These are phyloP conservation scores for Origma solitaria DNA, from an alignment of 2,113 vertebrate genomes.

Conservation along the genomic window DNA sequence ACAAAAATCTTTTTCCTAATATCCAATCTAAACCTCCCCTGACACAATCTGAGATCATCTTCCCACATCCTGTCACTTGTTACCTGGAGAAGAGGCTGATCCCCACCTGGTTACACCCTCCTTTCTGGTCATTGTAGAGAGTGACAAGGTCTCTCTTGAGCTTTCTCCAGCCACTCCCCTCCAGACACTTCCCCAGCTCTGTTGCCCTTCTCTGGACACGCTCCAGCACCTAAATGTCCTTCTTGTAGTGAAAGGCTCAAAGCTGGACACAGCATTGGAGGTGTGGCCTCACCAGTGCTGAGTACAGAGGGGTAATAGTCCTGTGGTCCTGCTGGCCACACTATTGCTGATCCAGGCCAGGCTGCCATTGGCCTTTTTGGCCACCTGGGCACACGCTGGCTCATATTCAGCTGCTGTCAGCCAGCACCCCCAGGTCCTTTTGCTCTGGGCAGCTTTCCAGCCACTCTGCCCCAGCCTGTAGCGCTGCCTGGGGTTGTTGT, in stretches of 20 bases:
- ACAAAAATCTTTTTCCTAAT: not conserved
- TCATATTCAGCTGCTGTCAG: not conserved
- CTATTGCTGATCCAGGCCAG: not conserved
- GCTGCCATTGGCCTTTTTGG: not conserved
- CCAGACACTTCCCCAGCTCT: not conserved
- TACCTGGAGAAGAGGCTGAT: not conserved
- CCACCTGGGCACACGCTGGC: not conserved
- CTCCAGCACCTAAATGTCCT: not conserved
- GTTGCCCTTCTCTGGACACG: rapidly evolving
- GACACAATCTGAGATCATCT: not conserved
- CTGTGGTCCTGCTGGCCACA: not conserved
- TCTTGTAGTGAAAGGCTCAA: not conserved
- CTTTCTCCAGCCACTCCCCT: not conserved
- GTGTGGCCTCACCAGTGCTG: rapidly evolving
- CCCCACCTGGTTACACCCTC: not conserved
- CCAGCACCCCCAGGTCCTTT: not conserved
- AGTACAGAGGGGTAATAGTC: rapidly evolving
- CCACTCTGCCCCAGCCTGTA: not conserved
- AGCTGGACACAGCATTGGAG: rapidly evolving
- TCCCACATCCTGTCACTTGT: not conserved
- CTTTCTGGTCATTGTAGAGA: not conserved
- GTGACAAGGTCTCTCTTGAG: rapidly evolving
- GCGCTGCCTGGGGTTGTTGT: not conserved
- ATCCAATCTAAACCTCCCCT: not conserved
- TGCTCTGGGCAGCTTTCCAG: not conserved